Percentiles rank a stretch among this genome's conserved stretches.
These are phyloP conservation scores for Lamprotornis superbus DNA, from an alignment of 2,113 vertebrate species.

Conservation along the genomic window DNA sequence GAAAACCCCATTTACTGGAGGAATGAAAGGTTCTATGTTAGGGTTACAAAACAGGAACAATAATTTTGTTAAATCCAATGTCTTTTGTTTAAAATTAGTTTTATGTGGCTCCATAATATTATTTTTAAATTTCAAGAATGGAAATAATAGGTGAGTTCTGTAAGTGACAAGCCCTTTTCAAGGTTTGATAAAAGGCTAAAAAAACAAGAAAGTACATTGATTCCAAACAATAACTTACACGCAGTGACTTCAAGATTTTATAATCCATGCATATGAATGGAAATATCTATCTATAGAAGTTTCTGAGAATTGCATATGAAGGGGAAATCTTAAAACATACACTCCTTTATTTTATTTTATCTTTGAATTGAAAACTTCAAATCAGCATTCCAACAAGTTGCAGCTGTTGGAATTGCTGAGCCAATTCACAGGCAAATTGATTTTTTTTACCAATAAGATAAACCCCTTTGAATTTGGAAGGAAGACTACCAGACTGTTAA, in stretches of 20 bases:
- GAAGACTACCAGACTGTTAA: neutral
- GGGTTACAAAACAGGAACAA: neutral
- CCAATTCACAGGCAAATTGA: neutral
- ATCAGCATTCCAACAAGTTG: neutral
- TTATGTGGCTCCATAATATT: neutral
- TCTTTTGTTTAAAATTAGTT: slow-evolving; percentile 29
- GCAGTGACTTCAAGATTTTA: neutral
- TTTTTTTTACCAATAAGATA: neutral
- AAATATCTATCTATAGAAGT: neutral
- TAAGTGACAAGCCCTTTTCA: neutral
- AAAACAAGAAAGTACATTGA: neutral
- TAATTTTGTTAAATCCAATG: neutral
- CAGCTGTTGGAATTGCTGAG: neutral
- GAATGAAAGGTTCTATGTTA: neutral
- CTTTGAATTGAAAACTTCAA: neutral
- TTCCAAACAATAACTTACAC: slow-evolving; percentile 1
- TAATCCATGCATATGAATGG: neutral
- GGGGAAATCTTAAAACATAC: neutral
- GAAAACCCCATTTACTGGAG: neutral
- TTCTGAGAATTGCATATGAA: neutral
- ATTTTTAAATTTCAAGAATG: neutral
- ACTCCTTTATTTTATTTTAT: neutral
- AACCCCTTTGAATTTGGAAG: neutral
- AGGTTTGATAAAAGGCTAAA: slow-evolving; percentile 11
- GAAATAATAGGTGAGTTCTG: neutral